Evolutionary conservation across 2,797 vertebrate genomes (phyloP).

Genomic region (Mus caroli): DNA sequence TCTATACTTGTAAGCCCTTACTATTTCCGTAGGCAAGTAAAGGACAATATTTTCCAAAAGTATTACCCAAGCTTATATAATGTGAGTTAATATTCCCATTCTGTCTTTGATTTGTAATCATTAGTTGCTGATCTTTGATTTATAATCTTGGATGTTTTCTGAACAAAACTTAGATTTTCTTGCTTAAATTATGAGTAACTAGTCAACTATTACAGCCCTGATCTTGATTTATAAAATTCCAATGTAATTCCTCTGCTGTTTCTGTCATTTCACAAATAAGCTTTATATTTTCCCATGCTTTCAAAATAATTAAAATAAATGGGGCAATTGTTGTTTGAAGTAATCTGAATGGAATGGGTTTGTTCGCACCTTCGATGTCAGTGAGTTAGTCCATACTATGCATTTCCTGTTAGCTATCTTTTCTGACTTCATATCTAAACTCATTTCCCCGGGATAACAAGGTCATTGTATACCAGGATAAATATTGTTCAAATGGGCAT

Average conservation of each 20-base stretch:
- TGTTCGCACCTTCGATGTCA: not conserved
- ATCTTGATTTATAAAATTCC: not conserved
- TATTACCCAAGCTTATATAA: not conserved
- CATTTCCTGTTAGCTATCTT: not conserved
- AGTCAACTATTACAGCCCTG: not conserved
- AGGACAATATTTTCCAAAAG: not conserved
- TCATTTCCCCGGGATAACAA: not conserved
- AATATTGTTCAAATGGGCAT: not conserved
- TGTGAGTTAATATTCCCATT: not conserved
- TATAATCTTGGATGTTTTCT: not conserved
- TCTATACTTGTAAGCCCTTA: not conserved
- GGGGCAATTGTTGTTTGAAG: not conserved
- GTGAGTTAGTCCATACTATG: rapidly evolving
- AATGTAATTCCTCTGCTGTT: not conserved
- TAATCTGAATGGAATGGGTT: not conserved
- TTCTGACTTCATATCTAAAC: not conserved
- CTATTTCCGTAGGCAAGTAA: not conserved
- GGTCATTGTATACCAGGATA: not conserved
- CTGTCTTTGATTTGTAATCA: not conserved
- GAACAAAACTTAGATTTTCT: not conserved
- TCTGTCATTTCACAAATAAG: not conserved
- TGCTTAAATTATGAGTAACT: not conserved
- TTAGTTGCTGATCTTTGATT: not conserved
- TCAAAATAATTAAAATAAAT: not conserved
- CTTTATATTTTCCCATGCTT: not conserved